A percentile compares a stretch with the other conserved stretches of the same genome.
These are phyloP conservation scores for Trissolcus brochymenae DNA, from an alignment of 2,888 invertebrate species.

Conservation along the genomic window DNA sequence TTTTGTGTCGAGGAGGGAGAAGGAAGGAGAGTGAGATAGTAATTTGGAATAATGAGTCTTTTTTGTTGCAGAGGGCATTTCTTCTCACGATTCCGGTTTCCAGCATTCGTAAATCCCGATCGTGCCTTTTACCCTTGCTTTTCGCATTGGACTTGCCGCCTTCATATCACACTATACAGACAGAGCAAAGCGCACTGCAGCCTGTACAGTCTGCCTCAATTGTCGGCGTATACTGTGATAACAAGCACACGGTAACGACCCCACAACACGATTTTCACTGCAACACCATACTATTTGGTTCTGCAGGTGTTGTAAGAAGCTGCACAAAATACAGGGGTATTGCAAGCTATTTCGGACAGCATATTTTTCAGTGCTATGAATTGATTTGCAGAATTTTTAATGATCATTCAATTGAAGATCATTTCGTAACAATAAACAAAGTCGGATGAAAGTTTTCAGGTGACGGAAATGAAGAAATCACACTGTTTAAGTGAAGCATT, in stretches of 20 bases:
- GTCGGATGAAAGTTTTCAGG: neutral
- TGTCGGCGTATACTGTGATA: conserved; percentile 57
- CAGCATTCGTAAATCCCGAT: conserved; percentile 36
- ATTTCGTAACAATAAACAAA: neutral
- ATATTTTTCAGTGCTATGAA: neutral
- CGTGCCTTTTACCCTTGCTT: conserved; percentile 32
- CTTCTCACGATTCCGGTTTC: conserved; percentile 31
- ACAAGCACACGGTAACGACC: conserved; percentile 59
- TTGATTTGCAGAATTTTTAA: neutral
- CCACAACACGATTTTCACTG: conserved; percentile 59
- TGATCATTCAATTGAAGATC: too few relatives aligned
- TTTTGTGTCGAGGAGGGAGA: too few relatives aligned
- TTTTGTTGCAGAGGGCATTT: conserved; percentile 10
- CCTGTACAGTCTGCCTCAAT: conserved; percentile 19
- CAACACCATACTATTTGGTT: conserved; percentile 18
- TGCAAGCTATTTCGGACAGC: neutral
- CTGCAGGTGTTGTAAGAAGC: conserved; percentile 36
- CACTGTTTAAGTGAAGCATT: too few relatives aligned
- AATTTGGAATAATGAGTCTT: too few relatives aligned
- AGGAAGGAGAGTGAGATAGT: too few relatives aligned
- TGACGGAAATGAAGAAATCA: too few relatives aligned
- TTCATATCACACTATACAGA: conserved; percentile 25
- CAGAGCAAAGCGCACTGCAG: conserved; percentile 26
- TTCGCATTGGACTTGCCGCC: conserved; percentile 27
- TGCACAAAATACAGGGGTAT: conserved; percentile 14